Base-by-base conservation (phyloP, 2,113 vertebrate species). In the Perca flavescens region DNA sequence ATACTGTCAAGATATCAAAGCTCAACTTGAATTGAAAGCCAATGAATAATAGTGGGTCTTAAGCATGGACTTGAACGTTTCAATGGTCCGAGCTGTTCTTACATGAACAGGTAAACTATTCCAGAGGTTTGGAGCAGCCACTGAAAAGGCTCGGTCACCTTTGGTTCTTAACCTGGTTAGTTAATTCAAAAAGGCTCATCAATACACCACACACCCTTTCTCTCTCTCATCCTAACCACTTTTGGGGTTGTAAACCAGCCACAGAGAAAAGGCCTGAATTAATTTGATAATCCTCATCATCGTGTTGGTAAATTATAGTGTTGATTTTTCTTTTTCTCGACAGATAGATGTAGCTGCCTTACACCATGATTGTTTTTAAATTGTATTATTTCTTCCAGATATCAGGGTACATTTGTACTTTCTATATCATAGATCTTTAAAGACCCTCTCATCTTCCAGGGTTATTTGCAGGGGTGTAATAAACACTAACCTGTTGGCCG, bases 251-350 rank as follows among this genome's bases (percentile, higher is more conserved):
- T 65, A 47, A 86, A 82, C 52, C 66, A 43, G 85, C 34, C 67
- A 54, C 68, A 73, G 86, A 82, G 60, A 83, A 79, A 76, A 19
- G 72, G 62, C 66, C 73, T 54, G 58, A 85, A 86, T 82, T 87
- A 86, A 90, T 90, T 79, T 79, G 52, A 84, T 90, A 92, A 93
- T 88, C 84, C 83, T 47, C 53, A 66, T 85, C 75, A 86, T 85
- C 61, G 83, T 70, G 73, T 61, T 54, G 79, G 28, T 54, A 86
- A 83, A 88, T 70, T 34, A 72, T 25, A 67, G 50, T 31, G 58
- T 46, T 34, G 63, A 85, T 81, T 62, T 68, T 67, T 46, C 46
- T 61, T 78, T 66, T 54, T 60, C 17, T 60, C 22, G 1, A 68
- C 10, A 69, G 19, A 54, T 16, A 28, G 36, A 60, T 13, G 14